Percentiles rank a stretch among this genome's conserved stretches.
phyloP scores from a whole-genome alignment of 2,888 invertebrate species.

The Tetranychus truncatus region DNA sequence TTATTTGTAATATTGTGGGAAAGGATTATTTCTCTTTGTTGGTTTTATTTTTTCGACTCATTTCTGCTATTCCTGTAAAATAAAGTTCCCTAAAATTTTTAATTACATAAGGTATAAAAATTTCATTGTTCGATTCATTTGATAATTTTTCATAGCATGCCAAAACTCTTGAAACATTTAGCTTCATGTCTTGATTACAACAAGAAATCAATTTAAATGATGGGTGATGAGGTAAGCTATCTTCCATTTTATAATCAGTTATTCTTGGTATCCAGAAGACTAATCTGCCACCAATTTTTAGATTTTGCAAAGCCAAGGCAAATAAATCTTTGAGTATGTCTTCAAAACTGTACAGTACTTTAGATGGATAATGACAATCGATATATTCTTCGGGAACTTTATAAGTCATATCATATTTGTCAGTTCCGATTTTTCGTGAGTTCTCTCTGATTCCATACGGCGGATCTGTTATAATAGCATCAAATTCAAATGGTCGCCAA shows the following conservation, averaged over 20 bases:
- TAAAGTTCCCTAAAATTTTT: slow-evolving; percentile 7
- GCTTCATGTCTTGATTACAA: slow-evolving; percentile 67
- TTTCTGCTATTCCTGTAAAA: neutral
- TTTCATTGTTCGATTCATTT: neutral
- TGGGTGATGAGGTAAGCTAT: slow-evolving; percentile 48
- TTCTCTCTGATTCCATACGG: slow-evolving; percentile 94
- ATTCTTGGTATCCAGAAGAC: slow-evolving; percentile 91
- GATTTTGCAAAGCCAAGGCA: slow-evolving; percentile 55
- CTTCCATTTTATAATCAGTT: slow-evolving; percentile 40
- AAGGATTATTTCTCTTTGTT: neutral
- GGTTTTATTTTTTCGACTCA: neutral
- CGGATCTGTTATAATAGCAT: slow-evolving; percentile 89
- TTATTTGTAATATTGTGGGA: too few relatives aligned
- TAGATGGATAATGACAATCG: slow-evolving; percentile 34
- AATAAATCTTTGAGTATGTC: slow-evolving; percentile 68
- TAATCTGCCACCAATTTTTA: slow-evolving; percentile 55
- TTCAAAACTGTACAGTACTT: slow-evolving; percentile 62
- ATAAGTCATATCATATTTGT: slow-evolving; percentile 36
- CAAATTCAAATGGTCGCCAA: slow-evolving; percentile 54
- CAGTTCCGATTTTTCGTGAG: slow-evolving; percentile 56
- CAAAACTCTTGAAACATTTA: neutral
- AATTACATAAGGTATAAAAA: neutral
- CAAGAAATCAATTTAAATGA: slow-evolving; percentile 57
- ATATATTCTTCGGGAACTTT: slow-evolving; percentile 45
- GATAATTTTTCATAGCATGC: slow-evolving; percentile 7